These are phyloP conservation scores for Acanthosepion esculentum DNA, from an alignment of 2,888 invertebrate genomes.

Conservation along the genomic window DNA sequence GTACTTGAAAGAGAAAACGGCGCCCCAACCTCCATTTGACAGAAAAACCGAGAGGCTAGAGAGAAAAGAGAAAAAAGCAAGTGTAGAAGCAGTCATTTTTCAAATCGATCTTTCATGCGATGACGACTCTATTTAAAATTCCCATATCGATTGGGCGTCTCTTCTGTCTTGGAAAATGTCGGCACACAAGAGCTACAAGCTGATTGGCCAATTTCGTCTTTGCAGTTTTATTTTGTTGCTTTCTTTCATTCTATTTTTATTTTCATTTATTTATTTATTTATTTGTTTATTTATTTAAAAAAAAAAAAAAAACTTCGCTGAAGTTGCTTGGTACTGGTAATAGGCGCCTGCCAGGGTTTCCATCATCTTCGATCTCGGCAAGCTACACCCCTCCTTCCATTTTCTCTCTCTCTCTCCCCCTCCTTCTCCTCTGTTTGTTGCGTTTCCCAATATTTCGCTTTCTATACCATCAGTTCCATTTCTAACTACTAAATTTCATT, in stretches of 20 bases:
- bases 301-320: background rate
- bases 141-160: constrained; percentile 17
- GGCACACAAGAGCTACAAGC: background rate
- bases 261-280: background rate
- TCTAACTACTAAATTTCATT: no score
- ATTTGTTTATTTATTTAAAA: background rate
- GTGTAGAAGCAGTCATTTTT: constrained; percentile 2
- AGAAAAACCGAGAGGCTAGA: constrained; percentile 11
- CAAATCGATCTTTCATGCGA: constrained; percentile 33
- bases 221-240: background rate
- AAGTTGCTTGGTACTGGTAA: background rate
- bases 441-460: background rate
- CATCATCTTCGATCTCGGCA: background rate
- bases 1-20: background rate
- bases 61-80: background rate
- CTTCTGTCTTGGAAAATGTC: constrained; percentile 4
- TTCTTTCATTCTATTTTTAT: background rate
- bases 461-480: no score
- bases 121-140: constrained; percentile 17
- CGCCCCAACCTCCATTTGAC: background rate
- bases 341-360: background rate
- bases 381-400: background rate
- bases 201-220: background rate
- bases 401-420: background rate
- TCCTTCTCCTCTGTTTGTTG: background rate